Conservation (phyloP, 2,113 vertebrate genomes). For the Chionodraco myersi region DNA sequence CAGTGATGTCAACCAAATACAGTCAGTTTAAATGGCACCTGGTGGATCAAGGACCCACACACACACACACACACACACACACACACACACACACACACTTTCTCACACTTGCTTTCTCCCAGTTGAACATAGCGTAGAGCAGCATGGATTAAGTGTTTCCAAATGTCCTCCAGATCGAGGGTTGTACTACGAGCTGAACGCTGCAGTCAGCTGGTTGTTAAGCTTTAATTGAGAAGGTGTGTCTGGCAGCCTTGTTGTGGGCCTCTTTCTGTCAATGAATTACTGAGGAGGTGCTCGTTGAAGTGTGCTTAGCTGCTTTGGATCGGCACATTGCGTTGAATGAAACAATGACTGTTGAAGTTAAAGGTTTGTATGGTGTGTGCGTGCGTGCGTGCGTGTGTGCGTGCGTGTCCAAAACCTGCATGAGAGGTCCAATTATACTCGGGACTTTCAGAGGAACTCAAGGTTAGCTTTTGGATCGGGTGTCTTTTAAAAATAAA, state of each 20-base stretch:
- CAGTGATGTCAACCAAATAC: conserved; percentile 24
- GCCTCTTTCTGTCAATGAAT: conserved; percentile 3
- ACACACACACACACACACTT: too few species aligned
- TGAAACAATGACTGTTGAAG: background rate
- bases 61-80: background rate
- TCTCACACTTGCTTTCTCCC: too few species aligned
- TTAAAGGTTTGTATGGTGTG: too few species aligned
- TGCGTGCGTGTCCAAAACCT: too few species aligned
- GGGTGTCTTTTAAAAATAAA: too few species aligned
- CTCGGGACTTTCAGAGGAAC: too few species aligned
- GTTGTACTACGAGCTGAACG: conserved; percentile 23
- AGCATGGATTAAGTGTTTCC: conserved; percentile 44
- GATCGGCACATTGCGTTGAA: background rate
- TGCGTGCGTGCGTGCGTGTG: too few species aligned
- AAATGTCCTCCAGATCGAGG: conserved; percentile 50
- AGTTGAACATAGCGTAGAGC: too few species aligned
- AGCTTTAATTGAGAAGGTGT: conserved; percentile 36
- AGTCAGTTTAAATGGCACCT: conserved; percentile 40
- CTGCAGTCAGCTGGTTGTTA: conserved; percentile 55
- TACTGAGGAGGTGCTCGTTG: background rate
- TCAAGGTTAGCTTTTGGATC: too few species aligned
- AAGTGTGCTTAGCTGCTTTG: conserved; percentile 10
- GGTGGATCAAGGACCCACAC: conserved; percentile 37
- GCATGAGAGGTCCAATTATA: too few species aligned
- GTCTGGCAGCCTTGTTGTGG: conserved; percentile 4